Evolutionary conservation across 37 sponge, comb jelly and placozoan genomes (phyloP).

Genomic region (Hormiphora californensis): DNA sequence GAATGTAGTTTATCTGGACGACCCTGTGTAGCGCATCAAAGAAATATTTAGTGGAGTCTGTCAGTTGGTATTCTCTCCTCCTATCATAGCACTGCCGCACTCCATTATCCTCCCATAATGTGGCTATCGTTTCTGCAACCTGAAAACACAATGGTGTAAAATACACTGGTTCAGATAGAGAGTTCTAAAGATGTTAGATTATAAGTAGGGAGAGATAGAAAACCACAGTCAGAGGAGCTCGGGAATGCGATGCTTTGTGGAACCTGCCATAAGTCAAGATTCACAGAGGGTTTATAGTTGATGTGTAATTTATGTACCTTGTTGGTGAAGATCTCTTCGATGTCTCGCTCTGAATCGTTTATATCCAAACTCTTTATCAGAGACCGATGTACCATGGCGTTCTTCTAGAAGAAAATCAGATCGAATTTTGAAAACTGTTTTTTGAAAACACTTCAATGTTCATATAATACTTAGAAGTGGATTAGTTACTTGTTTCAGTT

Average conservation of each 20-base stretch:
- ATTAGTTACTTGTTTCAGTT: no score
- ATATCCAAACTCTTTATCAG: background rate
- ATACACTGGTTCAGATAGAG: background rate
- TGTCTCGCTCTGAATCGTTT: background rate
- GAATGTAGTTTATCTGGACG: conserved; percentile 24
- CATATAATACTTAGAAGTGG: no score
- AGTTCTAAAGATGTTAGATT: no score
- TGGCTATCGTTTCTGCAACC: conserved; percentile 44
- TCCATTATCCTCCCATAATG: conserved; percentile 53
- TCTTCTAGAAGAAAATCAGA: conserved; percentile 4
- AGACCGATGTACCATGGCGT: background rate
- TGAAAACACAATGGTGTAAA: background rate
- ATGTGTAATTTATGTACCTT: background rate
- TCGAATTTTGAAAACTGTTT: no score
- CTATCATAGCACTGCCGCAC: conserved; percentile 50
- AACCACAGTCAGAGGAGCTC: background rate
- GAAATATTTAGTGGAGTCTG: conserved; percentile 53
- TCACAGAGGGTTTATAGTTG: background rate
- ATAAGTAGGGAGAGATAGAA: no score
- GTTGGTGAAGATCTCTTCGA: conserved; percentile 31
- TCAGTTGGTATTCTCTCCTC: conserved; percentile 57
- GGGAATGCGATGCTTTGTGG: background rate
- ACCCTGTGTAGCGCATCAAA: conserved; percentile 27
- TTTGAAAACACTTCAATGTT: no score
- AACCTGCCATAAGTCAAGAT: background rate